Evolutionary conservation across 92 coral and sea anemone genomes (phyloP), one percentile per base, ranked within the genome.

Genomic region (Phymanthus crucifer): DNA sequence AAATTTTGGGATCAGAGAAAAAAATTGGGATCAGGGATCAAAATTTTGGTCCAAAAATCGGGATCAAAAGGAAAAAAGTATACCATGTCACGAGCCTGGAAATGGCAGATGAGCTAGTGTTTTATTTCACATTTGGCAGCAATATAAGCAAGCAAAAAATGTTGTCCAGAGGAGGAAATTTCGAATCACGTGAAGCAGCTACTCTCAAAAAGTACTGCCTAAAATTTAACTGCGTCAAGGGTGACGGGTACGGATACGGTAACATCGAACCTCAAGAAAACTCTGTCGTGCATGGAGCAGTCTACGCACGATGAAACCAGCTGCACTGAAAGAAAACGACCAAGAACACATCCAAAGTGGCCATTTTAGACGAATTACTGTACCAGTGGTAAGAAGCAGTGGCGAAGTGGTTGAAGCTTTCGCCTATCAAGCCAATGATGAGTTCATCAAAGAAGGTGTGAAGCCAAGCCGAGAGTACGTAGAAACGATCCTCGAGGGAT

Each of bases 101-200:
- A 4, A 61, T 61, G 68, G 68, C 34, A 24, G 34, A 61, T 16
- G 13, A 8, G 34, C 10, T 19, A 23, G 26, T 27, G 64, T 77
- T 77, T 4, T 89, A 89, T 21, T 89, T 89, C 23, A 88, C 85
- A 16, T 89, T 82, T 40, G 93, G 77, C 1, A 79, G 85, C 21
- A 89, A 67, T 40, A 38, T 86, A n/a, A 89, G 93, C 83, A 61
- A 84, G 33, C 73, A 90, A 56, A 88, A 88, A 70, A 89, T 86
- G 90, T 26, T 34, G 19, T 90, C 82, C 54, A 80, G 90, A 40
- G 93, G 88, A 4, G 93, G 87, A 13, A 73, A 84, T 4, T 89
- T 86, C 29, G 34, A 45, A 3, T 34, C 77, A 1, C 88, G 93
- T 10, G 93, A 89, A 74, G 38, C 83, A 2, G 93, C 90, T 27